Evolutionary conservation across 1,140 invertebrate species (phyloP).

Genomic region (Bacillus rossius): DNA sequence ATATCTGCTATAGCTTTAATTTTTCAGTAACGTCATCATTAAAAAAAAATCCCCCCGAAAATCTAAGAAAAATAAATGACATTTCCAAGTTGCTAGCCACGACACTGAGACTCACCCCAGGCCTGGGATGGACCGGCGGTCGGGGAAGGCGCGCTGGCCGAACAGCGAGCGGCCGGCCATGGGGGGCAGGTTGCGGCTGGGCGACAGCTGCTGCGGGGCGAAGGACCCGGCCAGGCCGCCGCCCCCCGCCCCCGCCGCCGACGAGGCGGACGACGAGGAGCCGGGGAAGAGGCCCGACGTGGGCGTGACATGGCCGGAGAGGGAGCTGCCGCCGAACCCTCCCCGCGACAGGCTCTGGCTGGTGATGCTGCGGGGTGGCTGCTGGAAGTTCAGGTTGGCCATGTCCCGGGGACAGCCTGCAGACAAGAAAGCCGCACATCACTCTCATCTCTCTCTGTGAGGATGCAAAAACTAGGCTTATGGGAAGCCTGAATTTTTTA

Average conservation of each 20-base stretch:
- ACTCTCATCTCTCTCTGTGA: too few species aligned
- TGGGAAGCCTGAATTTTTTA: too few species aligned
- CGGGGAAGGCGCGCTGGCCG: slow-evolving; percentile 67
- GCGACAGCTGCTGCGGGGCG: slow-evolving; percentile 51
- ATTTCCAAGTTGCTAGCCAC: too few species aligned
- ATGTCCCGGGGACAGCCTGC: slow-evolving; percentile 44
- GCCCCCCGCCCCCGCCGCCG: too few species aligned
- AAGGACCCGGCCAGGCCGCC: slow-evolving; percentile 36
- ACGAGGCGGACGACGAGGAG: too few species aligned
- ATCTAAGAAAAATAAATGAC: too few species aligned
- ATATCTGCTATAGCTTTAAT: too few species aligned
- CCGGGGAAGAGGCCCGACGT: slow-evolving; percentile 57
- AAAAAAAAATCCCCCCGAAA: too few species aligned
- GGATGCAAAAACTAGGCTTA: too few species aligned
- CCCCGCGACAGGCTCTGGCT: slow-evolving; percentile 54
- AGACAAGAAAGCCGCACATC: too few species aligned
- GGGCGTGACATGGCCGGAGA: slow-evolving; percentile 66
- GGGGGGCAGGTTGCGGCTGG: slow-evolving; percentile 41
- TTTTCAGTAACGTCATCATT: too few species aligned
- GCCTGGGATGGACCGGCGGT: slow-evolving; percentile 67
- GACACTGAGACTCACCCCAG: slow-evolving; percentile 52
- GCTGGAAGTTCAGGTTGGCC: slow-evolving; percentile 79
- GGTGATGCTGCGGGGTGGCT: slow-evolving; percentile 45
- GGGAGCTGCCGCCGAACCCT: slow-evolving; percentile 50
- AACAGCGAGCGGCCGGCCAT: slow-evolving; percentile 51